These are phyloP conservation scores for Catonia carolina DNA, from an alignment of 2,888 invertebrate genomes.

Conservation along the genomic window DNA sequence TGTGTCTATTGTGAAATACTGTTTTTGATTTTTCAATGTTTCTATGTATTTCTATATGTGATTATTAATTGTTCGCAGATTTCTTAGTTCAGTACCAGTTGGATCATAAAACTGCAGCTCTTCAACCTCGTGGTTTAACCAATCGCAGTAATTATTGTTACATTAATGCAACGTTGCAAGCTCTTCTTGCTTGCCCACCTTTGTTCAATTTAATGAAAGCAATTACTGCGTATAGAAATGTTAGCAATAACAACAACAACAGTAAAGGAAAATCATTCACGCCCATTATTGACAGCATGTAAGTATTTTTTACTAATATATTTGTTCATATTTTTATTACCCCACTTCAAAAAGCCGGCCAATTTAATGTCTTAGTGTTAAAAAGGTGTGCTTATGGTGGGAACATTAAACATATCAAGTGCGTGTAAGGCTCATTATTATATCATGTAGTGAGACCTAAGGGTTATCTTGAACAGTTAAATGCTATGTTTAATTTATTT, in stretches of 20 bases:
- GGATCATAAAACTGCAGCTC: conserved; percentile 69
- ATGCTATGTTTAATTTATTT: no score
- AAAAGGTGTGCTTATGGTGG: conserved; percentile 10
- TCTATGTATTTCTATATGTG: no score
- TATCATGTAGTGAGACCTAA: background rate
- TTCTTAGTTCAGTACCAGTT: conserved; percentile 66
- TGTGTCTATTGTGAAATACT: no score
- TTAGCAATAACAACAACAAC: conserved; percentile 34
- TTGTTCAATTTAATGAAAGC: conserved; percentile 77
- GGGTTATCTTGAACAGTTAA: conserved; percentile 10
- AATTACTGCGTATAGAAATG: conserved; percentile 36
- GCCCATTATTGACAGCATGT: conserved; percentile 90
- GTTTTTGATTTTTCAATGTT: no score
- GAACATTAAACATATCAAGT: conserved; percentile 8
- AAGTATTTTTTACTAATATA: conserved; percentile 44
- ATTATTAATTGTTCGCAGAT: conserved; percentile 59
- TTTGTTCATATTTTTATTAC: background rate
- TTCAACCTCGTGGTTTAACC: conserved; percentile 83
- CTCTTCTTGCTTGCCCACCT: conserved; percentile 88
- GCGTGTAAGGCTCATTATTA: background rate
- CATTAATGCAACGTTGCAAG: conserved; percentile 91
- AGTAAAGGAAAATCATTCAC: conserved; percentile 49
- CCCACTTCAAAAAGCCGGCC: conserved; percentile 9
- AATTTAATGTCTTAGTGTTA: background rate
- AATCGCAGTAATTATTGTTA: conserved; percentile 96